Conservation (phyloP, 2,113 vertebrate genomes). For the Gymnogyps californianus region DNA sequence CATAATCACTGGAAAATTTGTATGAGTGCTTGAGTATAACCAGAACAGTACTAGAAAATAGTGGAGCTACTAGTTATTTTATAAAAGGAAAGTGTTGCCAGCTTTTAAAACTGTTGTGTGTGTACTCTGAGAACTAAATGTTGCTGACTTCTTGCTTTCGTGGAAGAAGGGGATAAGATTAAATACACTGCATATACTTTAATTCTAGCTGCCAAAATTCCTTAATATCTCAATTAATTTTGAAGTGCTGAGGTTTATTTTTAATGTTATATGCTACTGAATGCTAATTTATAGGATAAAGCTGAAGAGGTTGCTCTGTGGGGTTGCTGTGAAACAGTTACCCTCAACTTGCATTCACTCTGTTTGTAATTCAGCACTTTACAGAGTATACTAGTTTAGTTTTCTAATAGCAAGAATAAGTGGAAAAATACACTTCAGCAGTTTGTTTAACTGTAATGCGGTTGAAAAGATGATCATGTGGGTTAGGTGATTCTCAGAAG, state of each 20-base stretch:
- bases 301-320: not conserved
- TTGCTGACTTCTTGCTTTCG: not conserved
- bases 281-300: not conserved
- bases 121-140: not conserved
- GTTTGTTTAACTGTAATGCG: not conserved
- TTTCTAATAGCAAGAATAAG: not conserved
- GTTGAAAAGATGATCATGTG: not conserved
- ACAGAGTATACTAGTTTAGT: not conserved
- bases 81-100: not conserved
- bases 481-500: not conserved
- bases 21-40: not conserved
- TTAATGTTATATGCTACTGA: not conserved
- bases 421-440: not conserved
- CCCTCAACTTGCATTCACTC: not conserved
- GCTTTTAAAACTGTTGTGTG: not conserved
- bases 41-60: not conserved
- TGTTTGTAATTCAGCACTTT: not conserved
- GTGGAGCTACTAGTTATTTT: not conserved
- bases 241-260: not conserved
- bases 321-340: not conserved
- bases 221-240: not conserved
- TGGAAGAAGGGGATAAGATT: not conserved
- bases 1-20: not conserved
- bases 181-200: not conserved
- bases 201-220: not conserved